Evolutionary conservation across 2,113 vertebrate genomes (phyloP), one percentile per base, ranked within the genome.

Genomic region (Promerops cafer): DNA sequence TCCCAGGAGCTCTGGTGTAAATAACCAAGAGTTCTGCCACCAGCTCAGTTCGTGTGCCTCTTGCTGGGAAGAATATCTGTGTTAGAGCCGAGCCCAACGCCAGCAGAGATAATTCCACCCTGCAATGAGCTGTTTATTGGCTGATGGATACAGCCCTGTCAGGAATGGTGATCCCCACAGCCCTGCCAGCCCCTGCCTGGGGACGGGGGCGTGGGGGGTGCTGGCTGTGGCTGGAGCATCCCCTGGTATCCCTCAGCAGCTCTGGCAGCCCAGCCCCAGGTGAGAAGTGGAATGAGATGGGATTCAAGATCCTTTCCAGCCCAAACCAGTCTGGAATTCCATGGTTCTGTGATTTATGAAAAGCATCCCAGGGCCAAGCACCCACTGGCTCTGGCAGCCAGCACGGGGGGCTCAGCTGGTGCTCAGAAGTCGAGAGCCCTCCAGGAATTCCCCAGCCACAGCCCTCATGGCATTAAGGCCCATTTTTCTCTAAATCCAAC

Each of bases 171-270:
- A 65, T 30, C 64, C 84, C 50, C 3, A 1, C 39, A 10, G 64
- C 39, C 56, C 81, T 21, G 52, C 13, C 3, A 83, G 53, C 15
- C 35, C 88, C 31, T 10, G 21, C 2, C 0, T 4, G 10, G 33
- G 60, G 70, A 28, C 0, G 4, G 30, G 59, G 68, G 33, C 0
- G 0, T 0, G 4, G 26, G 31, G 19, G 35, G 1, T 10, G 33
- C 33, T 45, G 1, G 0, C 54, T 8, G 2, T 3, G 20, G 40
- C 39, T 27, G n/a, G 15, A 75, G 81, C 74, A 70, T 21, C 74
- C 33, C 52, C 66, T 2, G 7, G 11, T 39, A 18, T 3, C 76
- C 61, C 12, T 0, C 28, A 17, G 83, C 59, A 40, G 53, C 2
- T 0, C 13, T 2, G 9, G 47, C 37, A 65, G n/a, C 57, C 70